Evolutionary conservation across 2,888 invertebrate species (phyloP).

Genomic region (Beris chalybata): DNA sequence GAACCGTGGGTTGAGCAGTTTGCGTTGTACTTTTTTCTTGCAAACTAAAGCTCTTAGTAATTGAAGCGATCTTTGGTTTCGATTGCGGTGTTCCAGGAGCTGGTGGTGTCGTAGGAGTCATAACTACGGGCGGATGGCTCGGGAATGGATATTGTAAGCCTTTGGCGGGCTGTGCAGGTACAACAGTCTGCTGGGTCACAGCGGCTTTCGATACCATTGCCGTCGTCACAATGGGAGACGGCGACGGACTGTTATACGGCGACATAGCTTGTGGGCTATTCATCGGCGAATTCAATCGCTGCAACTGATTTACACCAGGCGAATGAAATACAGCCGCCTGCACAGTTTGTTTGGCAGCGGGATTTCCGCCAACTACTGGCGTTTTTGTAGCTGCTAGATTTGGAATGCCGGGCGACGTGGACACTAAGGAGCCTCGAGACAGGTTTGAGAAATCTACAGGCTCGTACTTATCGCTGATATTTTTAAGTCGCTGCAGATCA

Average conservation of each 20-base stretch:
- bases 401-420: conserved; percentile 50
- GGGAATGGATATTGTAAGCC: conserved; percentile 76
- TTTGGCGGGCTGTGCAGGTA: conserved; percentile 48
- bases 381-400: conserved; percentile 53
- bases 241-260: conserved; percentile 55
- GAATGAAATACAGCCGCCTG: conserved; percentile 37
- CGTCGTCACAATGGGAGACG: conserved; percentile 46
- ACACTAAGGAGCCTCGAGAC: conserved; percentile 32
- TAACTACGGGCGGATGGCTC: conserved; percentile 68
- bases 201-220: conserved; percentile 20
- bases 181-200: conserved; percentile 23
- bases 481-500: conserved; percentile 89
- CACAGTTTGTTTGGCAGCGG: conserved; percentile 37
- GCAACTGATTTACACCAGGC: conserved; percentile 43
- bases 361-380: conserved; percentile 43
- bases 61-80: conserved; percentile 48
- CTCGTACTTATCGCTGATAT: conserved; percentile 81
- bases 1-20: conserved; percentile 24
- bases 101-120: conserved; percentile 48
- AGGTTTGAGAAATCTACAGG: conserved; percentile 54
- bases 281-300: conserved; percentile 54
- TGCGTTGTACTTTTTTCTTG: conserved; percentile 43
- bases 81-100: conserved; percentile 47
- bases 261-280: conserved; percentile 55
- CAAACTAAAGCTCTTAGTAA: conserved; percentile 53